Percentiles rank a stretch among this genome's conserved stretches.
These are phyloP conservation scores for Labrus mixtus DNA, from an alignment of 2,113 vertebrate genomes.

Conservation along the genomic window DNA sequence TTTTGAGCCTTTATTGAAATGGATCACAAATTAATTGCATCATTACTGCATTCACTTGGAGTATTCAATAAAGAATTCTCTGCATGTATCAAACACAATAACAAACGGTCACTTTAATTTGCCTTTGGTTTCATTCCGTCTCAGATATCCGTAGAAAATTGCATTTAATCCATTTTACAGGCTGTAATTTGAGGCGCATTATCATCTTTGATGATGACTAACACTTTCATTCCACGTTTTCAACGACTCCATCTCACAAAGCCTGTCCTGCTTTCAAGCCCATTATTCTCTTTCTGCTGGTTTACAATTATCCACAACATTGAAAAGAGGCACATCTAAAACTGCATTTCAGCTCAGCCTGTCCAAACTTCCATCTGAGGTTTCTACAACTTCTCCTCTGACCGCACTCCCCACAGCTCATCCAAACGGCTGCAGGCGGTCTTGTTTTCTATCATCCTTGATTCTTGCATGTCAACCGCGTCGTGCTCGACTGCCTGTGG, in stretches of 20 bases:
- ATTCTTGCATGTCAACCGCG: slow-evolving; percentile 38
- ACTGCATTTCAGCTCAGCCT: slow-evolving; percentile 19
- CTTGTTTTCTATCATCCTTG: slow-evolving; percentile 42
- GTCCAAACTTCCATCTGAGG: slow-evolving; percentile 17
- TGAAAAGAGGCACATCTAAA: slow-evolving; percentile 3
- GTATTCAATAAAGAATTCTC: slow-evolving; percentile 13
- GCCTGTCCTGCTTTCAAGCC: slow-evolving; percentile 14
- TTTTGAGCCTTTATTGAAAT: slow-evolving; percentile 40
- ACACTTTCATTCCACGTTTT: slow-evolving; percentile 27
- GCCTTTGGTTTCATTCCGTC: slow-evolving; percentile 23
- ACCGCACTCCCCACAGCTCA: slow-evolving; percentile 15
- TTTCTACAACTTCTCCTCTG: slow-evolving; percentile 13
- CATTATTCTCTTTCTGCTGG: background rate
- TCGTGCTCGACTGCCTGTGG: slow-evolving; percentile 45
- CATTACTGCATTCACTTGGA: slow-evolving; percentile 23
- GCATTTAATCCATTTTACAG: slow-evolving; percentile 50
- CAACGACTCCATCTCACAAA: slow-evolving; percentile 9
- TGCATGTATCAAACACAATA: slow-evolving; percentile 23
- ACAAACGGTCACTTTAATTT: slow-evolving; percentile 43
- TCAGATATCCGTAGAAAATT: slow-evolving; percentile 31
- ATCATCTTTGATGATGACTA: slow-evolving; percentile 23
- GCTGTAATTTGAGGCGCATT: slow-evolving; percentile 39
- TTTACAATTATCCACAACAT: slow-evolving; percentile 18
- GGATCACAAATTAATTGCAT: slow-evolving; percentile 30
- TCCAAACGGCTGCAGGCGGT: slow-evolving; percentile 27